These are phyloP conservation scores for Euproctis similis DNA, from an alignment of 2,888 invertebrate genomes.

Conservation along the genomic window DNA sequence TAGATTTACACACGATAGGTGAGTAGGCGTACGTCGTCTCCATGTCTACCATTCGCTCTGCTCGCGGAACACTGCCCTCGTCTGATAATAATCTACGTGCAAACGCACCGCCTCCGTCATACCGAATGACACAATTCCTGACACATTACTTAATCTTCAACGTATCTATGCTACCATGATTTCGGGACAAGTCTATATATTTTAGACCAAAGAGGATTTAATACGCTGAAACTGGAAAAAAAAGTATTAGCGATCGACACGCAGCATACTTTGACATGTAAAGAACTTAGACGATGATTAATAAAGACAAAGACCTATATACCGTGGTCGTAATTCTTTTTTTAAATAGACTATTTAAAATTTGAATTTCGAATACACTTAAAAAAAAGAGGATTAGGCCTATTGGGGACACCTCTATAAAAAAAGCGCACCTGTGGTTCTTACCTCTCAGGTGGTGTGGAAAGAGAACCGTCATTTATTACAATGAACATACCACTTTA, in stretches of 20 bases:
- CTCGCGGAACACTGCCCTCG: slow-evolving; percentile 52
- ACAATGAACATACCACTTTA: not conserved
- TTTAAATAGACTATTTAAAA: too few relatives aligned
- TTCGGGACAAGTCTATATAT: slow-evolving; percentile 32
- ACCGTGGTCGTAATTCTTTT: too few relatives aligned
- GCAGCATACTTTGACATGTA: too few relatives aligned
- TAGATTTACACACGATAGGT: slow-evolving; percentile 21
- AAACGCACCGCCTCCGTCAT: slow-evolving; percentile 62
- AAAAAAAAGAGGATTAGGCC: slow-evolving; percentile 62
- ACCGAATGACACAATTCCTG: slow-evolving; percentile 69
- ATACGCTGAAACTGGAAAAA: too few relatives aligned
- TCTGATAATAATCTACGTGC: slow-evolving; percentile 51
- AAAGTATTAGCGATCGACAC: too few relatives aligned
- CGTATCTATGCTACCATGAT: slow-evolving; percentile 48
- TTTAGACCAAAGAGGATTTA: slow-evolving; percentile 16
- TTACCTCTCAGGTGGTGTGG: slow-evolving; percentile 72
- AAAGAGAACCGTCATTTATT: slow-evolving; percentile 44
- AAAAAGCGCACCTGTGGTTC: slow-evolving; percentile 68
- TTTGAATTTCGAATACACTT: slow-evolving; percentile 10
- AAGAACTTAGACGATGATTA: too few relatives aligned
- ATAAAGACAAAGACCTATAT: too few relatives aligned
- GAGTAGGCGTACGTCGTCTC: slow-evolving; percentile 48
- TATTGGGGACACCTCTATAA: slow-evolving; percentile 71
- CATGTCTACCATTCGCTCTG: slow-evolving; percentile 44
- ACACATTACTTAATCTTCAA: slow-evolving; percentile 60